Conservation (phyloP, 92 coral and sea anemone species). For the Pocillopora meandrina region DNA sequence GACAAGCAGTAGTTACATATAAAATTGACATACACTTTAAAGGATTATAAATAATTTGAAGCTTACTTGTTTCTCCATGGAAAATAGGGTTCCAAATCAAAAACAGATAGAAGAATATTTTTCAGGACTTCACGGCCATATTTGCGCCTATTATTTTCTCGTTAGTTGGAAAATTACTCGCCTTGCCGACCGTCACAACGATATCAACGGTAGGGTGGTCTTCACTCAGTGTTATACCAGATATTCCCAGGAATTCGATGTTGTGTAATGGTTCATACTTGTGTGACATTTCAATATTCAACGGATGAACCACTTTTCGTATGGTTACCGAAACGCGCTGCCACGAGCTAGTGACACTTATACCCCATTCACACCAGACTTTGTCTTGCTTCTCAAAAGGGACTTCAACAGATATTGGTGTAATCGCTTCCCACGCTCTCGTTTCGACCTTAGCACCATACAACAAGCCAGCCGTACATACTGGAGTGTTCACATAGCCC, state of each 20-base stretch:
- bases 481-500: too few species aligned
- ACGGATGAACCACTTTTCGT: too few species aligned
- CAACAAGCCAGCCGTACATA: too few species aligned
- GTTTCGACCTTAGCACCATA: too few species aligned
- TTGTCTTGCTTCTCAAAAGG: too few species aligned
- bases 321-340: too few species aligned
- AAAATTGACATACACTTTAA: not conserved
- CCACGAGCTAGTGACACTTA: too few species aligned
- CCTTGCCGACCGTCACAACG: not conserved
- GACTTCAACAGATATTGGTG: too few species aligned
- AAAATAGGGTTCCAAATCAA: not conserved
- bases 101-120: not conserved
- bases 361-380: too few species aligned
- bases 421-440: too few species aligned
- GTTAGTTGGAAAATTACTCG: not conserved
- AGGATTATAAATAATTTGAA: not conserved
- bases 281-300: too few species aligned
- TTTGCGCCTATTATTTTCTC: constrained; percentile 2
- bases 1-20: not conserved
- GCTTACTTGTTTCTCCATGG: not conserved
- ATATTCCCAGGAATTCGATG: not conserved
- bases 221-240: not conserved
- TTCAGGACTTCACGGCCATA: not conserved
- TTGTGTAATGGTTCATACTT: too few species aligned
- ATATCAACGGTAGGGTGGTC: not conserved